Evolutionary conservation across 2,888 invertebrate genomes (phyloP).

Genomic region (Graphium colonna): DNA sequence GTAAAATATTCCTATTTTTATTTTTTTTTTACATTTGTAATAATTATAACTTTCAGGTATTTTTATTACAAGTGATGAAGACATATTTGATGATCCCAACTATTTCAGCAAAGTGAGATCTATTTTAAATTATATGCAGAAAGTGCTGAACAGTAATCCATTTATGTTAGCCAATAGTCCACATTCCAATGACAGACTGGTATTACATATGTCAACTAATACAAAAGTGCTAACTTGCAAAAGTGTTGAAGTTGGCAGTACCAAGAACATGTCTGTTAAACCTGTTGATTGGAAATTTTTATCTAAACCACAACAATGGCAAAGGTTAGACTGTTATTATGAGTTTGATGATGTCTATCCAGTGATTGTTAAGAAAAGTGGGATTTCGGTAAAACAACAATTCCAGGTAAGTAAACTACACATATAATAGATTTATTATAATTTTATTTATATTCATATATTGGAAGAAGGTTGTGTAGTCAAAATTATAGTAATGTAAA

Average conservation of each 20-base stretch:
- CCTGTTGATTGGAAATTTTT: slow-evolving; percentile 89
- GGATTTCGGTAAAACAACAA: slow-evolving; percentile 84
- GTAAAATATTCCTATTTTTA: too few relatives aligned
- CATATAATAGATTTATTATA: neutral
- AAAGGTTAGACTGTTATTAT: slow-evolving; percentile 86
- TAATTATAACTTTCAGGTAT: slow-evolving; percentile 76
- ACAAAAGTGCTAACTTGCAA: slow-evolving; percentile 81
- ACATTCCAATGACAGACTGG: slow-evolving; percentile 80
- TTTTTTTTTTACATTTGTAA: too few relatives aligned
- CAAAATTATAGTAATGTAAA: too few relatives aligned
- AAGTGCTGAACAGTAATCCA: slow-evolving; percentile 74
- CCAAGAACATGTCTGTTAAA: slow-evolving; percentile 72
- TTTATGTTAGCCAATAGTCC: slow-evolving; percentile 81
- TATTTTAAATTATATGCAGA: slow-evolving; percentile 78
- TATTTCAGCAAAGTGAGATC: slow-evolving; percentile 80
- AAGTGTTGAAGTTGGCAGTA: slow-evolving; percentile 78
- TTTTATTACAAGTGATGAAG: slow-evolving; percentile 85
- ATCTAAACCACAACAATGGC: slow-evolving; percentile 86
- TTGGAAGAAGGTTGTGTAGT: too few relatives aligned
- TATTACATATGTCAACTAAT: slow-evolving; percentile 80
- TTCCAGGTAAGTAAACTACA: slow-evolving; percentile 75
- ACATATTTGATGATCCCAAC: slow-evolving; percentile 80
- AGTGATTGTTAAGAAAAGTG: slow-evolving; percentile 81
- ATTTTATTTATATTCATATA: too few relatives aligned
- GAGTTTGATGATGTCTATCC: slow-evolving; percentile 88